These are phyloP conservation scores for Diaphora mendica DNA, from an alignment of 2,888 invertebrate genomes.

Conservation along the genomic window DNA sequence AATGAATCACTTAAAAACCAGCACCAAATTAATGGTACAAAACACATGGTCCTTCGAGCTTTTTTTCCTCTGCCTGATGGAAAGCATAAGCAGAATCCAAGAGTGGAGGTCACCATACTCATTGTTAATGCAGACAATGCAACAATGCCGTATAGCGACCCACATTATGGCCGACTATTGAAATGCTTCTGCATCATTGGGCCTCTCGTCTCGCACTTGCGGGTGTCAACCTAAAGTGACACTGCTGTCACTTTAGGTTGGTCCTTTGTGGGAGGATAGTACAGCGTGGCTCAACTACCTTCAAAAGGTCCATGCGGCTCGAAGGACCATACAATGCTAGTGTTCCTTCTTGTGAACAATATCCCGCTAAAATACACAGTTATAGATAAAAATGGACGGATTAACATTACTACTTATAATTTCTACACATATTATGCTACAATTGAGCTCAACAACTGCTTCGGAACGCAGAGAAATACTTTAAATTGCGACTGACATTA, in stretches of 20 bases:
- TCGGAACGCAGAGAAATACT: not conserved
- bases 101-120: no score
- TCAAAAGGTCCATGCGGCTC: not conserved
- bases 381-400: slow-evolving; percentile 1
- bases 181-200: no score
- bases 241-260: no score
- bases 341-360: not conserved
- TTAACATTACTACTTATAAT: not conserved
- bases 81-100: no score
- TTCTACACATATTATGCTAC: slow-evolving; percentile 6
- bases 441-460: not conserved
- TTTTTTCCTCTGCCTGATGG: no score
- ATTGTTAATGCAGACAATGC: no score
- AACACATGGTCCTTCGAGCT: not conserved
- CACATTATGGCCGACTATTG: no score
- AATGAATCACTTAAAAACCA: not conserved
- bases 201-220: no score
- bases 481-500: not conserved
- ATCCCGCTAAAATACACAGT: not conserved
- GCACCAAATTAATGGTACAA: not conserved
- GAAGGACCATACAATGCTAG: not conserved
- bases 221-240: no score
- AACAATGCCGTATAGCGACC: no score
- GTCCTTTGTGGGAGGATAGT: no score
- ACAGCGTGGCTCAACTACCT: no score